Evolutionary conservation across 2,797 vertebrate species (phyloP).

Genomic region (Galagoides demidoff): DNA sequence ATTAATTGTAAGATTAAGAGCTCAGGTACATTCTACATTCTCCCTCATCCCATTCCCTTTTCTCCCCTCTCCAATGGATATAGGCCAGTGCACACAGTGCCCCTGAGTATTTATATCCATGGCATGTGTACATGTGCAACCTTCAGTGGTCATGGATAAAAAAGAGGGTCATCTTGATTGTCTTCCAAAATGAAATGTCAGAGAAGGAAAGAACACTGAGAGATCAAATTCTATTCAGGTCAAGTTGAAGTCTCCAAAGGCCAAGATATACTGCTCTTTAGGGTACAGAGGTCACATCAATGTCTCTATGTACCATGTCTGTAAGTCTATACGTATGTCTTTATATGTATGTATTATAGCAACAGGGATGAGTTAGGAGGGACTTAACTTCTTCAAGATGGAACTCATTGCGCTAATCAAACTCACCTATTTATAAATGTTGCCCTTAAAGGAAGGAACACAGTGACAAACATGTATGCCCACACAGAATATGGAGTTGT

Average conservation of each 20-base stretch:
- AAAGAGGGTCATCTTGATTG: not conserved
- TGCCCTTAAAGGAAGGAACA: not conserved
- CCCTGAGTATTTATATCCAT: not conserved
- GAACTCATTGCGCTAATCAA: not conserved
- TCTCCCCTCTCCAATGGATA: not conserved
- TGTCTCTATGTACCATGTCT: not conserved
- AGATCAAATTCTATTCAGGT: not conserved
- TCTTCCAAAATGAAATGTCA: slow-evolving; percentile 14
- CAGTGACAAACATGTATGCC: not conserved
- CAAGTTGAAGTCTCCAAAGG: not conserved
- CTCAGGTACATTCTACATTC: not conserved
- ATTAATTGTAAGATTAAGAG: not conserved
- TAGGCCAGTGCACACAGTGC: accelerated
- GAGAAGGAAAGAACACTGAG: not conserved
- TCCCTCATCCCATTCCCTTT: not conserved
- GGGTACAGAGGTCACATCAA: accelerated
- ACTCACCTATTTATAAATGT: not conserved
- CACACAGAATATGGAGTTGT: not conserved
- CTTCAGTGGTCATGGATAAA: not conserved
- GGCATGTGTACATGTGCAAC: not conserved
- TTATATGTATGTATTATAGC: not conserved
- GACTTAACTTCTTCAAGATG: not conserved
- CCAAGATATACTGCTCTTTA: not conserved
- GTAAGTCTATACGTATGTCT: not conserved
- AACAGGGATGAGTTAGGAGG: not conserved